Base-by-base conservation (phyloP, 2,888 invertebrate genomes). In the Azorinus chamasolen region DNA sequence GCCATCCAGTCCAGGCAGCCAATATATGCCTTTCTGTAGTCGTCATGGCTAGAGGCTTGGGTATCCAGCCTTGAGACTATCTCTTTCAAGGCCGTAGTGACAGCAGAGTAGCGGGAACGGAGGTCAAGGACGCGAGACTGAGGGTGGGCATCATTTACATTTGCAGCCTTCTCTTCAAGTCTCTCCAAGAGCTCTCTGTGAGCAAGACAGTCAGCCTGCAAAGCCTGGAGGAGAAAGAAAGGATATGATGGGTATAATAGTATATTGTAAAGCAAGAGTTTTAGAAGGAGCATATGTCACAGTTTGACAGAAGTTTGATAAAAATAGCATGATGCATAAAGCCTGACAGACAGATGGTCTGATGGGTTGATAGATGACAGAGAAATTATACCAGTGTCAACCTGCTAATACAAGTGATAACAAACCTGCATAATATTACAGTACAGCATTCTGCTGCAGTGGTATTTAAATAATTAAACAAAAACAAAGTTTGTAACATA, bases 101-200 rank as follows among this genome's bases (percentile, higher is more conserved):
- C 76, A 45, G 79, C 70, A 18, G 80, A 70, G 78, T 88, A 90
- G n/a, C 87, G 76, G 45, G 87, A 74, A 22, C 81, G 66, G 0
- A 90, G 76, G 58, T 91, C 89, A 58, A 87, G 79, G 45, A 88
- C 84, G 48, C 83, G 77, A 32, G 85, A 81, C 50, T 97, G 97
- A 0, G 96, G 95, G 70, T 95, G 95, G 51, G 97, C 95, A 88
- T 98, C 98, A 80, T 97, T 95, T 85, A 96, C 96, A 59, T 97
- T 95, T 0, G 96, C 95, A n/a, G 98, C 98, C 88, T 96, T 96
- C 94, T 97, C 96, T 90, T 98, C 98, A 50, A 98, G 93, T 79
- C 96, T 95, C 92, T 98, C 98, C 70, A 98, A 96, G 87, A 97
- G 97, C 24, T 89, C 88, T 72, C 89, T 84, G 70, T 91, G 91